phyloP scores from a whole-genome alignment of 2,888 invertebrate genomes.

The Sinopyrophorus schimmeli region DNA sequence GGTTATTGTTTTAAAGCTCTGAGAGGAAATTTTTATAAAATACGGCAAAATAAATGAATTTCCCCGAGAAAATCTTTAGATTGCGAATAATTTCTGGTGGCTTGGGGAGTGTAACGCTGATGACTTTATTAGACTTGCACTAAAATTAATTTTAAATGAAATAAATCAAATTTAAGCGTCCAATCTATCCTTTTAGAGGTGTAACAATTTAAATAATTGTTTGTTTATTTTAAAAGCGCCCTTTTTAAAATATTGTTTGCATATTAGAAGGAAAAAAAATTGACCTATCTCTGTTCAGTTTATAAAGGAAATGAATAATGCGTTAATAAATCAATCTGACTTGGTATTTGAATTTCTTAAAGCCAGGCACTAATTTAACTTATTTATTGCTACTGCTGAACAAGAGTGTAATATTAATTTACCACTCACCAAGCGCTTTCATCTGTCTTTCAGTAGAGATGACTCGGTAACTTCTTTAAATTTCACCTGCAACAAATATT shows the following conservation, averaged over 20 bases:
- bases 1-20: conserved; percentile 43
- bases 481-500: no score
- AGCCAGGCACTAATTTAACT: conserved; percentile 46
- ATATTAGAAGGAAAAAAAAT: neutral
- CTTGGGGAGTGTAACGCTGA: no score
- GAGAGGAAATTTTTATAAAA: conserved; percentile 37
- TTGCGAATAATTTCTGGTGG: conserved; percentile 18
- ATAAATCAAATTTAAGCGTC: no score
- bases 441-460: conserved; percentile 46
- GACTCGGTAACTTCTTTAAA: no score
- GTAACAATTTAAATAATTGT: no score
- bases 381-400: conserved; percentile 49
- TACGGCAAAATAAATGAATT: conserved; percentile 26
- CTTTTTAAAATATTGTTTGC: neutral
- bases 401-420: conserved; percentile 52
- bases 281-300: conserved; percentile 11
- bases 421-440: conserved; percentile 46
- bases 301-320: conserved; percentile 22
- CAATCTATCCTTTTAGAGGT: no score
- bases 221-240: neutral
- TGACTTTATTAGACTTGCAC: no score
- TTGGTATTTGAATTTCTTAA: conserved; percentile 40
- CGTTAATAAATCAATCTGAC: conserved; percentile 29
- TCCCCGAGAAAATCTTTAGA: conserved; percentile 15
- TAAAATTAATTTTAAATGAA: no score